Evolutionary conservation across 2,113 vertebrate genomes (phyloP), one percentile per base, ranked within the genome.

Genomic region (Zapus hudsonius): DNA sequence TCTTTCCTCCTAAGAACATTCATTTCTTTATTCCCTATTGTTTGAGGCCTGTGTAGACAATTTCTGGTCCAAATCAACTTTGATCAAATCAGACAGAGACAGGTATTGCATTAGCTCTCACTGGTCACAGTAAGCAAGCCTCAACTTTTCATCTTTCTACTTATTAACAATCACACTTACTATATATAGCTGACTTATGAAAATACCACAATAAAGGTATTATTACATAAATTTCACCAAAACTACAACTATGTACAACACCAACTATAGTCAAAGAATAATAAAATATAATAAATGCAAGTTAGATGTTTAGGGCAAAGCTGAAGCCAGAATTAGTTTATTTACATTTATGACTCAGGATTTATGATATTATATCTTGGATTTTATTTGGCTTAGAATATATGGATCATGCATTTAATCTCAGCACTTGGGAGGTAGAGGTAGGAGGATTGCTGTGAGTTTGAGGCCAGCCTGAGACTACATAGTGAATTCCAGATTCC

Each of bases 61-160:
- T 87, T 93, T 59, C 79, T 98, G 89, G 87, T 61, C 72, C 47
- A n/a, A 89, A 89, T 93, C 92, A 79, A 94, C 94, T 93, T 92
- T 44, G 81, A 95, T 36, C 92, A 95, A 88, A 63, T 84, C 86
- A 93, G 81, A 29, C 42, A 6, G 29, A 64, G 16, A 96, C n/a
- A 85, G 79, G 74, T 47, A 72, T 44, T 86, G 15, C 59, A 59
- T 42, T 11, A 69, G 3, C 66, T 10, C 72, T 96, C 80, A 83
- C 13, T 42, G 66, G 80, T 64, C 94, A 66, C 8, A 93, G 29
- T n/a, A 91, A 84, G 89, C 8, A 70, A 25, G 15, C 61, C 7
- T 44, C 20, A 78, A 73, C 0, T 25, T 61, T 64, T 59, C 7
- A 23, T 33, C 17, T 55, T 75, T 69, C 52, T 47, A 27, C 36